Evolutionary conservation across 2,797 vertebrate species (phyloP).

Genomic region (Loris lydekkerianus): DNA sequence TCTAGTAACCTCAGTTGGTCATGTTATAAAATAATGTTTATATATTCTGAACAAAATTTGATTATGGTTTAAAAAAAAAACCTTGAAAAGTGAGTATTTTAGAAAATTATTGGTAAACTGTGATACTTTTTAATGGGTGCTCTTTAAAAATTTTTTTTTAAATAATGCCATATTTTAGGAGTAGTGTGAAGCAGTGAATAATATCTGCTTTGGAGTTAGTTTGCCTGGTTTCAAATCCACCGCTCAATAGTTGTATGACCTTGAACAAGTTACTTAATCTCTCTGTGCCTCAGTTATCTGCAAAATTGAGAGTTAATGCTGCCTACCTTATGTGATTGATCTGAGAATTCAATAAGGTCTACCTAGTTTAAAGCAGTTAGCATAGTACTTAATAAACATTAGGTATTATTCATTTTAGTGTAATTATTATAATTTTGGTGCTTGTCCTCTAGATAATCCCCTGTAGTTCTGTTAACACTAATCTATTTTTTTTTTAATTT

Average conservation of each 20-base stretch:
- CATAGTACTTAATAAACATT: background rate
- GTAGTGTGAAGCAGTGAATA: background rate
- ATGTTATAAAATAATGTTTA: no score
- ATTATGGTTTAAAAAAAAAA: background rate
- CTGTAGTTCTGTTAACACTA: background rate
- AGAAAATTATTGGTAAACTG: conserved; percentile 35
- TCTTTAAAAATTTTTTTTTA: conserved; percentile 28
- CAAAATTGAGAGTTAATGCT: conserved; percentile 21
- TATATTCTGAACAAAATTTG: no score
- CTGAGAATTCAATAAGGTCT: conserved; percentile 2
- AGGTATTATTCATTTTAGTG: conserved; percentile 45
- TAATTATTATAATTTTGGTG: conserved; percentile 22
- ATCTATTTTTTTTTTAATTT: conserved; percentile 49
- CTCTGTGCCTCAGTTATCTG: conserved; percentile 11
- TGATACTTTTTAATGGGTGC: conserved; percentile 18
- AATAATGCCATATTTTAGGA: conserved; percentile 50
- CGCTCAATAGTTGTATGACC: background rate
- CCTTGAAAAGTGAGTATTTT: conserved; percentile 37
- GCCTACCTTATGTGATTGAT: background rate
- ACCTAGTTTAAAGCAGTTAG: background rate
- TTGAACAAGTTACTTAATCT: conserved; percentile 10
- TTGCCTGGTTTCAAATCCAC: background rate
- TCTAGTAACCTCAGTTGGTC: no score
- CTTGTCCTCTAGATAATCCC: background rate
- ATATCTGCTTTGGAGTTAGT: background rate